A percentile compares a stretch with the other conserved stretches of the same genome.
These are phyloP conservation scores for Scaptomyza graminum DNA, from an alignment of 1,140 invertebrate genomes.

Conservation along the genomic window DNA sequence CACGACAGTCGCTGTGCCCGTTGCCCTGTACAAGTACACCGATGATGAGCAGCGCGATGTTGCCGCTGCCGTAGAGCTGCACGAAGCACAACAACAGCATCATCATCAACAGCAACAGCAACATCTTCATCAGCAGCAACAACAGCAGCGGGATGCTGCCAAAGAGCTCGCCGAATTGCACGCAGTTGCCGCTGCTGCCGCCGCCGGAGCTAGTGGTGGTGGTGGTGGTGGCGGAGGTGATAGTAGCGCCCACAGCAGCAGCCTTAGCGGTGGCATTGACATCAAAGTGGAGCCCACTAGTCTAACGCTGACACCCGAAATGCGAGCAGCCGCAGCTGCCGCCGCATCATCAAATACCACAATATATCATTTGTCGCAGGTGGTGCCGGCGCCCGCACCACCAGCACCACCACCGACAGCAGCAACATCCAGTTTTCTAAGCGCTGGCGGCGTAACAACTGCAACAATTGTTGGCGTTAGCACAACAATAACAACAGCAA, in stretches of 20 bases:
- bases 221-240: conserved; percentile 22
- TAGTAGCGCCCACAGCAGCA: conserved; percentile 43
- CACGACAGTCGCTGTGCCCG: conserved; percentile 55
- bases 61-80: conserved; percentile 41
- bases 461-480: conserved; percentile 44
- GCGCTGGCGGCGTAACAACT: conserved; percentile 42
- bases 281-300: conserved; percentile 67
- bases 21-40: conserved; percentile 66
- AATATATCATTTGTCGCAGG: conserved; percentile 67
- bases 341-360: conserved; percentile 49
- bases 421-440: conserved; percentile 53
- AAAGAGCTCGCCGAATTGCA: conserved; percentile 66
- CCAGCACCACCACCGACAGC: conserved; percentile 49
- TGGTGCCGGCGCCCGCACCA: conserved; percentile 46
- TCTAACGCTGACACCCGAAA: conserved; percentile 54
- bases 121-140: conserved; percentile 40
- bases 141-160: conserved; percentile 51
- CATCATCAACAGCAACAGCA: conserved; percentile 47
- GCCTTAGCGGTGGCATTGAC: conserved; percentile 50
- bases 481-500: conserved; percentile 36
- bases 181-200: conserved; percentile 55
- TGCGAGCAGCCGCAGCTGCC: conserved; percentile 62
- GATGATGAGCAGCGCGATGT: conserved; percentile 67
- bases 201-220: conserved; percentile 27
- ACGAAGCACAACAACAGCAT: conserved; percentile 55